Base-by-base conservation (phyloP, 2,113 vertebrate species). In the Oryzias woworae region DNA sequence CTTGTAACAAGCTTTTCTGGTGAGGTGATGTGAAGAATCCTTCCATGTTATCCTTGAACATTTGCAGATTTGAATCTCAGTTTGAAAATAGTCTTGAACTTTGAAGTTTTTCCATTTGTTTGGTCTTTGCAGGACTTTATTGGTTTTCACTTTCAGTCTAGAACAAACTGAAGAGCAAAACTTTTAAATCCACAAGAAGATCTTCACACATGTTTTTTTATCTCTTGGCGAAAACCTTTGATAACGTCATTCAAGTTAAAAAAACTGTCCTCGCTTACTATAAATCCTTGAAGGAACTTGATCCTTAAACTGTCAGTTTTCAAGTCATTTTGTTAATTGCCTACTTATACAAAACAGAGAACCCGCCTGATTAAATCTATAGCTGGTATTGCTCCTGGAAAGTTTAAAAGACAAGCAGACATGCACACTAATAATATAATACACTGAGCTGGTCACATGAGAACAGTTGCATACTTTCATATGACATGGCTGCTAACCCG, bases 401-500 rank as follows among this genome's bases (percentile, higher is more conserved):
- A 51, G 7, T 28, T 4, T 14, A 46, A 46, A 24, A 22, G 13
- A 49, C 20, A 57, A 5, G 13, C 14, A 15, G 3, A 23, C 22
- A 62, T 57, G 7, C 43, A 51, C 42, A 61, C n/a, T 24, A 53
- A 61, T 18, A 65, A 54, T 51, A 43, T 41, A 66, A 68, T 58
- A 17, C 18, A 62, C 53, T 57, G 22, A 70, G 66, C 51, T 31
- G n/a, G 47, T 59, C 68, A 85, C 44, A 31, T 59, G 67, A 75
- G 22, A 77, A 51, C 54, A 55, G 71, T 55, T 5, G 4, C 53
- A 71, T 78, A 52, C 72, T 61, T 80, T 80, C 71, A 78, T 78
- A 78, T n/a, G 52, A 42, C 24, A 23, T 49, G 71, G 64, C 54
- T 56, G 52, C 66, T 55, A 59, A 66, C 36, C 72, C 65, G 45